A percentile compares a stretch with the other conserved stretches of the same genome.
phyloP scores from a whole-genome alignment of 1,140 invertebrate genomes.

The Drosophila willistoni region DNA sequence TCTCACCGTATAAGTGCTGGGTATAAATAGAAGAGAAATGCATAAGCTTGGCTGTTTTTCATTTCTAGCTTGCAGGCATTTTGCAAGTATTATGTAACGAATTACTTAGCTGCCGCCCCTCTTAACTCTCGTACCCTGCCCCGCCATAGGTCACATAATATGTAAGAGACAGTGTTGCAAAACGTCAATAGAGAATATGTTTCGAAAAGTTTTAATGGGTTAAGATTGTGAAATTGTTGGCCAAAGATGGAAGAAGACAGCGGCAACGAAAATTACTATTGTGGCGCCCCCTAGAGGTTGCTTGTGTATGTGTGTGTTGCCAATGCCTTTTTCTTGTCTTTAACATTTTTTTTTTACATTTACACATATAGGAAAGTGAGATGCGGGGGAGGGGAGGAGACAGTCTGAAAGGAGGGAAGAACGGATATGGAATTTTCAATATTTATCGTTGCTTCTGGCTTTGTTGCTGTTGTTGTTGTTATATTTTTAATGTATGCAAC shows the following conservation, averaged over 20 bases:
- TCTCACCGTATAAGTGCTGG: too few relatives aligned
- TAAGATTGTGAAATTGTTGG: slow-evolving; percentile 4
- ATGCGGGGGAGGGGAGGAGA: neutral
- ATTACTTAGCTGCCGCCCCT: neutral
- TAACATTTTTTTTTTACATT: slow-evolving; percentile 3
- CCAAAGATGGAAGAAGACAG: neutral
- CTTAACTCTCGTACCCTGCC: neutral
- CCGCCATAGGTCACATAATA: neutral
- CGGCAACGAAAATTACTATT: neutral
- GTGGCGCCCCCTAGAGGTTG: neutral
- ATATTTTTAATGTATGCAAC: slow-evolving; percentile 71
- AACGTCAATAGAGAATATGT: slow-evolving; percentile 21
- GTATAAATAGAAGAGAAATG: neutral
- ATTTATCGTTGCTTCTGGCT: slow-evolving; percentile 61
- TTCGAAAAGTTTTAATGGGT: slow-evolving; percentile 14
- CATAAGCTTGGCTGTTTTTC: neutral
- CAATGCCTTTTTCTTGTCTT: slow-evolving; percentile 8
- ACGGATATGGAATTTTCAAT: slow-evolving; percentile 79
- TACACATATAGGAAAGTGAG: neutral
- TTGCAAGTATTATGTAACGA: neutral
- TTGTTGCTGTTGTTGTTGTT: slow-evolving; percentile 25
- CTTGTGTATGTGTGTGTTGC: slow-evolving; percentile 1
- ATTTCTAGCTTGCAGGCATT: neutral
- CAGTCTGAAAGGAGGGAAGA: slow-evolving; percentile 15
- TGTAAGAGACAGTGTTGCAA: slow-evolving; percentile 6